Percentiles rank a stretch among this genome's conserved stretches.
Conservation (phyloP, 2,113 vertebrate genomes). For the Stomatorhinus ivindoensis region DNA sequence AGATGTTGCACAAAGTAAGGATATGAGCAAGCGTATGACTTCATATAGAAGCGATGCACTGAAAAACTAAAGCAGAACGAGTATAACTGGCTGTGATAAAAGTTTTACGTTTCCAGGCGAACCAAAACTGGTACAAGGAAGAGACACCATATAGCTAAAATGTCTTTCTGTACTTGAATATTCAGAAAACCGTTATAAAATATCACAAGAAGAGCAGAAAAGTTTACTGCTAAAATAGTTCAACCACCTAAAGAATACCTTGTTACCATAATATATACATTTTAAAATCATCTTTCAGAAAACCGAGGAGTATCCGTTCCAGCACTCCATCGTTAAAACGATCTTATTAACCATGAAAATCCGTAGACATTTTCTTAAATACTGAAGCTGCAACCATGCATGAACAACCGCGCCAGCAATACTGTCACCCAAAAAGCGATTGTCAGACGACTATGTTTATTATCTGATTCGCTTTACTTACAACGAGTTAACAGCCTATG, state of each 20-base stretch:
- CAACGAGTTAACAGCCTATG: background rate
- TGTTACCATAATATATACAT: background rate
- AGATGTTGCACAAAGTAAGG: background rate
- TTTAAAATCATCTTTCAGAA: background rate
- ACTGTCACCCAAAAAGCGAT: background rate
- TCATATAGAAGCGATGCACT: background rate
- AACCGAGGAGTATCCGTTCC: background rate
- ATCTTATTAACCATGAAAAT: background rate
- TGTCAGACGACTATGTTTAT: background rate
- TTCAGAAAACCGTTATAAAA: background rate
- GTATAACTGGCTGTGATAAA: background rate
- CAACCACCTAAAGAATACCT: background rate
- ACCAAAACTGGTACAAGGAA: background rate
- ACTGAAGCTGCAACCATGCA: background rate
- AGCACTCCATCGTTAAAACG: background rate
- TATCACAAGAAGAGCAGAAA: background rate
- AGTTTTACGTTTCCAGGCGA: background rate
- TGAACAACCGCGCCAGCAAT: background rate
- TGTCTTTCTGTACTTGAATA: background rate
- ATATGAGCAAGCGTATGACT: background rate
- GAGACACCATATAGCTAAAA: background rate
- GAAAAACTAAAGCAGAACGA: background rate
- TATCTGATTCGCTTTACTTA: background rate
- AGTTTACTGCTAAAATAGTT: background rate
- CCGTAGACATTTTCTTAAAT: background rate